Conservation (phyloP, 1,140 invertebrate genomes). For the Lepidurus apus region DNA sequence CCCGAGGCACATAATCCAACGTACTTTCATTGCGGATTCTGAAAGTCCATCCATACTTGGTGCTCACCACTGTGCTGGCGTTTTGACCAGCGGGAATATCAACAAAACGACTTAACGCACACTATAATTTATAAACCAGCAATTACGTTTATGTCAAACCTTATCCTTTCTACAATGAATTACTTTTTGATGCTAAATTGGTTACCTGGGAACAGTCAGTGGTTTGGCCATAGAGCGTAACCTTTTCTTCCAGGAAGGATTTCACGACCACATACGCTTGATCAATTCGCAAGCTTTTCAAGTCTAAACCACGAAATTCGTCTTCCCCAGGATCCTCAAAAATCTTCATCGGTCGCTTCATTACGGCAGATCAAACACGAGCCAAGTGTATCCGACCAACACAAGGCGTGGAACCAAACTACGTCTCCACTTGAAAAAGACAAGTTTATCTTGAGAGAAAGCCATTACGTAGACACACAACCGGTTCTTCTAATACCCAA, state of each 20-base stretch:
- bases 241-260: conserved; percentile 28
- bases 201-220: conserved; percentile 41
- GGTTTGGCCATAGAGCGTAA: conserved; percentile 39
- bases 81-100: conserved; percentile 23
- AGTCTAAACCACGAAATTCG: conserved; percentile 39
- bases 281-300: conserved; percentile 40
- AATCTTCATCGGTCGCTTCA: conserved; percentile 27
- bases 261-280: conserved; percentile 42
- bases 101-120: conserved; percentile 26
- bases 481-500: not conserved
- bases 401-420: not conserved
- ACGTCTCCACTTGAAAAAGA: not conserved
- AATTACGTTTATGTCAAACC: not conserved
- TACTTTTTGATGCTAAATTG: not conserved
- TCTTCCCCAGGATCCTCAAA: conserved; percentile 41
- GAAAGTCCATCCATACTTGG: conserved; percentile 30
- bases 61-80: conserved; percentile 31
- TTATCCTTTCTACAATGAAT: not conserved
- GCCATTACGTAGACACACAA: not conserved
- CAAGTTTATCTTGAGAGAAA: not conserved
- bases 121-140: not conserved
- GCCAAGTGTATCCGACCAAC: not conserved
- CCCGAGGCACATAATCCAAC: not conserved
- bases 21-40: not conserved
- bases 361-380: not conserved